Conservation (phyloP, 1,140 invertebrate genomes). For the Solen grandis region DNA sequence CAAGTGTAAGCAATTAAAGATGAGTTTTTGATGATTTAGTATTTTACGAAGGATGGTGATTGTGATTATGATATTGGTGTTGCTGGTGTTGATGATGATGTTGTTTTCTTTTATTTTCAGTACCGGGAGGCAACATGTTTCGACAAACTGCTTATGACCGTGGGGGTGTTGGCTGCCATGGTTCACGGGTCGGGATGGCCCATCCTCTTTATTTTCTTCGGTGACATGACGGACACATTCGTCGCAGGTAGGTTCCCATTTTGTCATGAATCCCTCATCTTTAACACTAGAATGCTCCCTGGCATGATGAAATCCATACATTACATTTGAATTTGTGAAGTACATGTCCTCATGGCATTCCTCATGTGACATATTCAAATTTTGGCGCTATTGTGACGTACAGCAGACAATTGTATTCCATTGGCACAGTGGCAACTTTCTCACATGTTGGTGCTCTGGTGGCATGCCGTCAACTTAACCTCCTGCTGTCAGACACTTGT, state of each 20-base stretch:
- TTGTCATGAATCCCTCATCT: neutral
- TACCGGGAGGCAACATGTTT: slow-evolving; percentile 74
- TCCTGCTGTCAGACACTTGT: too few species aligned
- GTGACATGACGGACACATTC: slow-evolving; percentile 77
- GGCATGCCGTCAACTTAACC: too few species aligned
- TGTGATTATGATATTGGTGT: neutral
- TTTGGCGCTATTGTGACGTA: too few species aligned
- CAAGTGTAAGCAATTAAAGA: neutral
- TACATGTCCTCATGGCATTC: neutral
- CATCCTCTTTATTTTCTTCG: slow-evolving; percentile 77
- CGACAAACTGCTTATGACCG: slow-evolving; percentile 74
- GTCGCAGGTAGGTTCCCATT: slow-evolving; percentile 64
- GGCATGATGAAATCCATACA: neutral
- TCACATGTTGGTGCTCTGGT: too few species aligned
- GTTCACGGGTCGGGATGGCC: slow-evolving; percentile 76
- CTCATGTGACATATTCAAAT: too few species aligned
- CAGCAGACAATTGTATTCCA: too few species aligned
- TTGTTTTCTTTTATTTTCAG: slow-evolving; percentile 61
- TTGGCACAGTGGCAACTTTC: too few species aligned
- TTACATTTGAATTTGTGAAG: neutral
- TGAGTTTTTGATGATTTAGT: neutral
- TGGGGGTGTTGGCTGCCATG: slow-evolving; percentile 72
- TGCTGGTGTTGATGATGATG: neutral
- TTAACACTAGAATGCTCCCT: neutral
- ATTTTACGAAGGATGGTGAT: neutral